phyloP scores from a whole-genome alignment of 1,140 invertebrate genomes.

The Aporrectodea caliginosa region DNA sequence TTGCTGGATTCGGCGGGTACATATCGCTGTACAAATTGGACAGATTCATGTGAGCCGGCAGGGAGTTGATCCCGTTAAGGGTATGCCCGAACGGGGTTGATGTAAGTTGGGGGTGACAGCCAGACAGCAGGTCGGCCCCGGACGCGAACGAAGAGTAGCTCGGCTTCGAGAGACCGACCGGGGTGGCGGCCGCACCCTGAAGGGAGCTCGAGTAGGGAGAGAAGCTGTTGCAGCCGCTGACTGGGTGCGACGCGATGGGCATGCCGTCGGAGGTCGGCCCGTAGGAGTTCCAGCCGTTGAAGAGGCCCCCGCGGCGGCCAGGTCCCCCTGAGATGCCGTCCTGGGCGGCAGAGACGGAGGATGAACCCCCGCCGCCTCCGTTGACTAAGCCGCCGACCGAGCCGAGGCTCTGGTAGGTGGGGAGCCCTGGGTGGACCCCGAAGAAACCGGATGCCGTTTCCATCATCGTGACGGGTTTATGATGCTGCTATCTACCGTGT shows the following conservation, averaged over 20 bases:
- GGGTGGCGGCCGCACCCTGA: neutral
- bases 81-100: neutral
- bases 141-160: neutral
- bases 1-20: neutral
- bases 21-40: slow-evolving; percentile 9
- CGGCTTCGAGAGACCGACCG: neutral
- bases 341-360: neutral
- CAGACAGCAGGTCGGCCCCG: neutral
- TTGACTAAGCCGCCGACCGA: neutral
- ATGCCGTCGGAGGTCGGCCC: neutral
- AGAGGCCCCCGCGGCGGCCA: neutral
- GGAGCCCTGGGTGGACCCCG: neutral
- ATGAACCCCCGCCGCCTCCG: neutral
- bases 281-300: neutral
- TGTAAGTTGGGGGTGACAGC: neutral
- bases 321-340: neutral
- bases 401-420: neutral
- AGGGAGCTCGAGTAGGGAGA: slow-evolving; percentile 19
- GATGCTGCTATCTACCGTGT: too few species aligned
- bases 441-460: slow-evolving; percentile 11
- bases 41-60: neutral
- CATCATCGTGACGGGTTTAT: slow-evolving; percentile 12
- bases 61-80: neutral
- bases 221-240: slow-evolving; percentile 6
- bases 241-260: neutral